Base-by-base conservation (phyloP, 2,888 invertebrate genomes). In the Lissocephala sabroskyi region DNA sequence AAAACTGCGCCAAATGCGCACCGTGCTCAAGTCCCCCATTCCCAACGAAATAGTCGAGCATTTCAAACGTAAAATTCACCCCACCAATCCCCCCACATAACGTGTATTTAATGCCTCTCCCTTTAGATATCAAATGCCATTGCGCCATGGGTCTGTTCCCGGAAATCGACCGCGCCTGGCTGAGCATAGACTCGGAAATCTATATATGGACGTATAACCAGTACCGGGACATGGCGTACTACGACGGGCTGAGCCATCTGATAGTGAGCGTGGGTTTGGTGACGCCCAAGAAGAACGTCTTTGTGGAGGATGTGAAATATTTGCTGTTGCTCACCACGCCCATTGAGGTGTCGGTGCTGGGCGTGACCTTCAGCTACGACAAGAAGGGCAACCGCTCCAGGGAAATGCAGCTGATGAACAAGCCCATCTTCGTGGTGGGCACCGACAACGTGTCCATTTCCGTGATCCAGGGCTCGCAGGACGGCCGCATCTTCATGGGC, bases 141-240 rank as follows among this genome's bases (percentile, higher is more conserved):
- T 97, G 96, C 82, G 91, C 94, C 87, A 97, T 98, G 96, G 99
- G 99, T 2, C 86, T 99, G 6, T 98, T 99, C 86, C 93, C 97
- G 49, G 97, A 96, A 84, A 97, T 99, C 62, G 93, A 92, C 45
- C 88, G 98, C 79, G 98, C 98, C 0, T 99, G 98, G 98, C 86
- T 99, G 46, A 95, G 97, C 3, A 95, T 99, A 65, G 99, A 99
- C 82, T 97, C 96, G 73, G 97, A 98, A 86, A 93, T 99, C 66
- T 99, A 97, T 86, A 83, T 85, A 29, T 99, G 99, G 99, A 94
- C 96, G 18, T 98, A 96, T 86, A 96, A 97, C 84, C 93, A 96
- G 85, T 94, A 95, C 41, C 90, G 92, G 55, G 98, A 99, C 87
- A 91, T 98, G 18, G 97, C 98, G 1, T 98, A 96, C 85, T 98